Percentiles rank a stretch among this genome's conserved stretches.
phyloP scores from a whole-genome alignment of 2,888 invertebrate genomes.

The Rhaphigaster nebulosa region DNA sequence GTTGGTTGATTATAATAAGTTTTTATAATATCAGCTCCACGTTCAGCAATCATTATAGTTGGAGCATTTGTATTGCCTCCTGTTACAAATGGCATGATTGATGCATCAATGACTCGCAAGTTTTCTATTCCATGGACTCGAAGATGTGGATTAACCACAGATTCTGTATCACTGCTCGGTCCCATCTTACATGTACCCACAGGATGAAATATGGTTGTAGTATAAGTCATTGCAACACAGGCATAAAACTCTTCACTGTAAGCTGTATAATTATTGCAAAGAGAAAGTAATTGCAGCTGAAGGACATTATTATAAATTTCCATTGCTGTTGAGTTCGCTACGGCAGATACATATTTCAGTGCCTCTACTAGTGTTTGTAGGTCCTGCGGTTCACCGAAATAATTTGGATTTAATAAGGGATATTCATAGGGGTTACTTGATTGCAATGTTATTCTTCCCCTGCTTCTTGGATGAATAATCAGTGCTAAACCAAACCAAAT shows the following conservation, averaged over 20 bases:
- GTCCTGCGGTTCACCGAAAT: conserved; percentile 70
- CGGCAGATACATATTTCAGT: conserved; percentile 65
- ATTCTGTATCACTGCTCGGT: conserved; percentile 65
- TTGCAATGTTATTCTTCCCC: conserved; percentile 57
- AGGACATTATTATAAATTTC: conserved; percentile 64
- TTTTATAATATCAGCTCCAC: conserved; percentile 66
- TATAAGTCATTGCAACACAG: conserved; percentile 77
- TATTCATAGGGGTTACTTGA: conserved; percentile 67
- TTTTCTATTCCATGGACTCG: conserved; percentile 66
- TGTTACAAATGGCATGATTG: conserved; percentile 68
- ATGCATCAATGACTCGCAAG: conserved; percentile 68
- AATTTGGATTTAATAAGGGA: conserved; percentile 72
- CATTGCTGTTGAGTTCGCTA: conserved; percentile 65
- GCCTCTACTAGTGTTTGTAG: conserved; percentile 67
- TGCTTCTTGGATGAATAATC: conserved; percentile 53
- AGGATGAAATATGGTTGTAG: conserved; percentile 67
- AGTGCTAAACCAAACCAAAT: conserved; percentile 55
- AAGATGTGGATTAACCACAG: conserved; percentile 66
- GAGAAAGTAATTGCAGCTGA: conserved; percentile 62
- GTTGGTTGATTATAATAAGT: conserved; percentile 49
- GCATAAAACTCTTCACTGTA: conserved; percentile 65
- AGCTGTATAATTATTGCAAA: conserved; percentile 63
- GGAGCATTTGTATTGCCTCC: conserved; percentile 68
- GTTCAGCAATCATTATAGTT: conserved; percentile 68
- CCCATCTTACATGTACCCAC: conserved; percentile 68